phyloP scores from a whole-genome alignment of 2,888 invertebrate genomes.

The Himalopsyche japonica region DNA sequence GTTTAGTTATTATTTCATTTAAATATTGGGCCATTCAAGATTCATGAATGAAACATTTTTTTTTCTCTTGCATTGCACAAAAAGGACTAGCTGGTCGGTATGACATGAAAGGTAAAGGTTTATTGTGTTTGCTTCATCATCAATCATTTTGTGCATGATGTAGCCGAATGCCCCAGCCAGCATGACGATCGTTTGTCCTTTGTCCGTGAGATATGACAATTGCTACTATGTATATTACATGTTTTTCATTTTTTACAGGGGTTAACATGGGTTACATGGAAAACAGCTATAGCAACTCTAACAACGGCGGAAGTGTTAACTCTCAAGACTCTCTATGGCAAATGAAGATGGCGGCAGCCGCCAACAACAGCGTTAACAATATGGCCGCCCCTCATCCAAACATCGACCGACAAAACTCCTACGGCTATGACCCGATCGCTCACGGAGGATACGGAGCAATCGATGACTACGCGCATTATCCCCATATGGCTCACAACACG shows the following conservation, averaged over 20 bases:
- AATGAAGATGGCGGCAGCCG: conserved; percentile 84
- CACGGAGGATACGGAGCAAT: conserved; percentile 83
- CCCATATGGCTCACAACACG: conserved; percentile 71
- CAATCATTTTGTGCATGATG: conserved; percentile 39
- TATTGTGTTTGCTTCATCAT: conserved; percentile 42
- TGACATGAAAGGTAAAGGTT: conserved; percentile 37
- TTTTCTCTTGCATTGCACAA: conserved; percentile 39
- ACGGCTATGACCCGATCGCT: conserved; percentile 77
- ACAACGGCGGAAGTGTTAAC: conserved; percentile 94
- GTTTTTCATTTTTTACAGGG: conserved; percentile 52
- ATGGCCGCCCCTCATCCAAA: conserved; percentile 59
- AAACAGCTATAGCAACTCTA: conserved; percentile 90
- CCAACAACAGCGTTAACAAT: conserved; percentile 68
- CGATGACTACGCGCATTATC: conserved; percentile 85
- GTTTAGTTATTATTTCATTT: background rate
- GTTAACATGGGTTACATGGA: conserved; percentile 89
- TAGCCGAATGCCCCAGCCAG: conserved; percentile 7
- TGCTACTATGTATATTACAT: background rate
- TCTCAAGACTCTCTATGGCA: conserved; percentile 94
- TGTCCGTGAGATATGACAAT: background rate
- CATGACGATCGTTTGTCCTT: background rate
- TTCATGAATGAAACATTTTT: conserved; percentile 30
- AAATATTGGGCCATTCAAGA: background rate
- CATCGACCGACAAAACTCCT: conserved; percentile 69
- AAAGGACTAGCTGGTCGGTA: conserved; percentile 42